Evolutionary conservation across 2,888 invertebrate genomes (phyloP).

Genomic region (Phyto melanocephala): DNA sequence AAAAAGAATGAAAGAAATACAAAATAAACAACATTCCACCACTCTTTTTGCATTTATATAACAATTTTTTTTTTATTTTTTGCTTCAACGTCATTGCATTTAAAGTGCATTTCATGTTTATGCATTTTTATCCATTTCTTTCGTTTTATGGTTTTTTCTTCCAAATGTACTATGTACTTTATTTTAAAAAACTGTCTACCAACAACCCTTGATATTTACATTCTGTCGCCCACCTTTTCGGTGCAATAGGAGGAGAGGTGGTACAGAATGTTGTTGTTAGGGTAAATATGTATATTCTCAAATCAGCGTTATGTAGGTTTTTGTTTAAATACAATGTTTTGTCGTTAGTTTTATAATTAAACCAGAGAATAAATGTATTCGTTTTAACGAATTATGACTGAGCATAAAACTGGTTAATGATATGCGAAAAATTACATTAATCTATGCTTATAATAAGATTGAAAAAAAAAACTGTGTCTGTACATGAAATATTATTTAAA

Average conservation of each 20-base stretch:
- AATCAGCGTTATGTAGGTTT: constrained; percentile 21
- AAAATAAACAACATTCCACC: constrained; percentile 29
- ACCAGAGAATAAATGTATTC: constrained; percentile 20
- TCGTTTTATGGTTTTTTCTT: not conserved
- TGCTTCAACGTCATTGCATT: constrained; percentile 52
- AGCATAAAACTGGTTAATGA: constrained; percentile 19
- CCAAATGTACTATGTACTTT: constrained; percentile 3
- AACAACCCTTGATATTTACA: constrained; percentile 53
- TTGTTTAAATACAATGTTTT: constrained; percentile 40
- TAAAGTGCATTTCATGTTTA: constrained; percentile 55
- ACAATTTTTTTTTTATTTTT: not conserved
- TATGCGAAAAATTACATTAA: too few relatives aligned
- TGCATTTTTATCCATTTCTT: constrained; percentile 34
- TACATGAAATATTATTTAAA: too few relatives aligned
- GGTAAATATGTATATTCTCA: constrained; percentile 16
- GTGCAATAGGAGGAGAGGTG: not conserved
- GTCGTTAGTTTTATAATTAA: constrained; percentile 33
- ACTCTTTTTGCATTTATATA: not conserved
- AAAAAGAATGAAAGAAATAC: not conserved
- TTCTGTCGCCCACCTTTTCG: constrained; percentile 25
- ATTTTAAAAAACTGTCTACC: constrained; percentile 22
- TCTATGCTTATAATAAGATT: too few relatives aligned
- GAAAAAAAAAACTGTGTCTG: too few relatives aligned
- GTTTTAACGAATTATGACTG: constrained; percentile 43
- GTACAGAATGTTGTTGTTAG: constrained; percentile 13